phyloP scores from a whole-genome alignment of 2,797 vertebrate species.

The Florisuga fusca region DNA sequence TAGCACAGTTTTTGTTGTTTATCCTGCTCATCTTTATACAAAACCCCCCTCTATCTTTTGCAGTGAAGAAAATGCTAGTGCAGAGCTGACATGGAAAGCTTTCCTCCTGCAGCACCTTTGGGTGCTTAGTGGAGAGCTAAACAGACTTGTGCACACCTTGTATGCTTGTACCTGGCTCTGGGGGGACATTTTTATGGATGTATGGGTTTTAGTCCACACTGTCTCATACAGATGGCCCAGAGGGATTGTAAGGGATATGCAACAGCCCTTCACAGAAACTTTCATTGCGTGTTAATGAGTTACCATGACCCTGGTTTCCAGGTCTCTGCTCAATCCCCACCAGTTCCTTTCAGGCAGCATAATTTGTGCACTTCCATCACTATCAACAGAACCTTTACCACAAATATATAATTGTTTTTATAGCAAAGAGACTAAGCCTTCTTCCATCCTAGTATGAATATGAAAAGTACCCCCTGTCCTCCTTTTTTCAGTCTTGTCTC shows the following conservation, averaged over 20 bases:
- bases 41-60: not conserved
- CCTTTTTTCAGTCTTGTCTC: not conserved
- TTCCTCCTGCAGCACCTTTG: not conserved
- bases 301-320: not conserved
- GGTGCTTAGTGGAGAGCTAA: not conserved
- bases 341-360: not conserved
- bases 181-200: not conserved
- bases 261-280: not conserved
- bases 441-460: not conserved
- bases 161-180: not conserved
- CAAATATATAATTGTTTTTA: not conserved
- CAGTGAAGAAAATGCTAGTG: not conserved
- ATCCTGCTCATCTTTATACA: not conserved
- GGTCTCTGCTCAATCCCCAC: not conserved
- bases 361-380: not conserved
- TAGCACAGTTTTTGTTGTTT: not conserved
- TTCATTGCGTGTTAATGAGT: not conserved
- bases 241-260: not conserved
- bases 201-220: not conserved
- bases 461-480: not conserved
- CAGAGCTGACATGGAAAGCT: not conserved
- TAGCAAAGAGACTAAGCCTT: not conserved
- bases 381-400: not conserved
- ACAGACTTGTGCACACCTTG: not conserved
- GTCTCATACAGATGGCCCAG: accelerated